These are phyloP conservation scores for Drosophila pallidifrons DNA, from an alignment of 1,140 invertebrate species.

Conservation along the genomic window DNA sequence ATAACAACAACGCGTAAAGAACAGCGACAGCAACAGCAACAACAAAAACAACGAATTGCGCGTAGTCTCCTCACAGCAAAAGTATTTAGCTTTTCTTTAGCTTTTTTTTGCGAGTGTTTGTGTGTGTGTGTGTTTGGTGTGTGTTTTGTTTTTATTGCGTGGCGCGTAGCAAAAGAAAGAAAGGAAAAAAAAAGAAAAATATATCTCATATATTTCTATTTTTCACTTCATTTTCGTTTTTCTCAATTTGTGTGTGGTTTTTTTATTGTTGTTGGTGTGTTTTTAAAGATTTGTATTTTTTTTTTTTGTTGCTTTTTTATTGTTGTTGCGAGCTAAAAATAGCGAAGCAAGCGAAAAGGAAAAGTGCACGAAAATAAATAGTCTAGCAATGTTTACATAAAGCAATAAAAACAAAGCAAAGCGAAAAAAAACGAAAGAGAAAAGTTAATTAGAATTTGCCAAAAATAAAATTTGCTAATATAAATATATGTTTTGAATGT, in stretches of 20 bases:
- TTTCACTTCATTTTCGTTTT: slow-evolving; percentile 7
- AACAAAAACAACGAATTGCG: slow-evolving; percentile 37
- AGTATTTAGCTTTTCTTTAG: slow-evolving; percentile 28
- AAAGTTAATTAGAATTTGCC: slow-evolving; percentile 13
- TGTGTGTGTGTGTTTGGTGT: slow-evolving; percentile 37
- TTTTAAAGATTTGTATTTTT: slow-evolving; percentile 1
- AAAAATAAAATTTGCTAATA: background rate
- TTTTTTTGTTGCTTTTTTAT: background rate
- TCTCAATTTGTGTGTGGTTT: slow-evolving; percentile 13
- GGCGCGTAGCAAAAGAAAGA: slow-evolving; percentile 35
- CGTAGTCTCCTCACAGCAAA: slow-evolving; percentile 36
- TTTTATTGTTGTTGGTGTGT: background rate
- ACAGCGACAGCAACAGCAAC: slow-evolving; percentile 21
- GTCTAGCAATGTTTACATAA: slow-evolving; percentile 23
- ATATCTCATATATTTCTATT: slow-evolving; percentile 31
- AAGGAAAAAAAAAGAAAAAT: slow-evolving; percentile 1
- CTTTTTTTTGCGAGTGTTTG: slow-evolving; percentile 10
- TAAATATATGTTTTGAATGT: slow-evolving; percentile 10
- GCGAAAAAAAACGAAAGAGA: slow-evolving; percentile 8
- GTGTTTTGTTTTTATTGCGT: slow-evolving; percentile 47
- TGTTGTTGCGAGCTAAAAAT: slow-evolving; percentile 40
- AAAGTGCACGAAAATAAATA: slow-evolving; percentile 51
- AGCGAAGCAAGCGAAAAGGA: slow-evolving; percentile 37
- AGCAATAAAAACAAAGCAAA: slow-evolving; percentile 30
- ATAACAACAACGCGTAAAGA: slow-evolving; percentile 20